Evolutionary conservation across 2,113 vertebrate genomes (phyloP).

Genomic region (Erinaceus europaeus): DNA sequence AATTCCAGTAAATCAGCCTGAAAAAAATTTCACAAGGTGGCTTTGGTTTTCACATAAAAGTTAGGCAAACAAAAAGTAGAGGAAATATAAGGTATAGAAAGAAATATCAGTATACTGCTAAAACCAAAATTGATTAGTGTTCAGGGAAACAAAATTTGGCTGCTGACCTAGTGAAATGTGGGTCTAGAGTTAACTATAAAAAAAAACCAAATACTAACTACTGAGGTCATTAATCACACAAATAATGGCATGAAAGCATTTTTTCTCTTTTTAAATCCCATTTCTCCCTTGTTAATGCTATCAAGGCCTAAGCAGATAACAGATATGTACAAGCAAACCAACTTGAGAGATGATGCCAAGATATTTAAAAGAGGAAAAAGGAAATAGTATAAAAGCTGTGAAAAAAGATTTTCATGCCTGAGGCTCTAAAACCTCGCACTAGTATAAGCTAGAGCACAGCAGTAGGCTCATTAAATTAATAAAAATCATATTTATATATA

Average conservation of each 20-base stretch:
- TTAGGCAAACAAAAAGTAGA: neutral
- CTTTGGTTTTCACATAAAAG: constrained; percentile 1
- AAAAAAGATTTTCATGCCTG: no score
- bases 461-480: no score
- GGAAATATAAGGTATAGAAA: neutral
- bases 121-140: constrained; percentile 21
- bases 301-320: constrained; percentile 48
- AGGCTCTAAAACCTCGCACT: no score
- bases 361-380: constrained; percentile 46
- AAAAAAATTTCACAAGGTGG: neutral
- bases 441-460: no score
- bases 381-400: no score
- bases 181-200: constrained; percentile 25
- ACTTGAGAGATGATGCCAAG: constrained; percentile 37
- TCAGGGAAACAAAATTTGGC: neutral
- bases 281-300: constrained; percentile 54
- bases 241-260: constrained; percentile 35
- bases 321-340: constrained; percentile 39
- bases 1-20: neutral
- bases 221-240: constrained; percentile 62
- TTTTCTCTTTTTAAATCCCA: neutral
- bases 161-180: constrained; percentile 50
- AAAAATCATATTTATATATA: no score
- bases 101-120: constrained; percentile 30
- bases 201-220: constrained; percentile 58